These are phyloP conservation scores for Neodon shergylaensis DNA, from an alignment of 2,113 vertebrate species.

Conservation along the genomic window DNA sequence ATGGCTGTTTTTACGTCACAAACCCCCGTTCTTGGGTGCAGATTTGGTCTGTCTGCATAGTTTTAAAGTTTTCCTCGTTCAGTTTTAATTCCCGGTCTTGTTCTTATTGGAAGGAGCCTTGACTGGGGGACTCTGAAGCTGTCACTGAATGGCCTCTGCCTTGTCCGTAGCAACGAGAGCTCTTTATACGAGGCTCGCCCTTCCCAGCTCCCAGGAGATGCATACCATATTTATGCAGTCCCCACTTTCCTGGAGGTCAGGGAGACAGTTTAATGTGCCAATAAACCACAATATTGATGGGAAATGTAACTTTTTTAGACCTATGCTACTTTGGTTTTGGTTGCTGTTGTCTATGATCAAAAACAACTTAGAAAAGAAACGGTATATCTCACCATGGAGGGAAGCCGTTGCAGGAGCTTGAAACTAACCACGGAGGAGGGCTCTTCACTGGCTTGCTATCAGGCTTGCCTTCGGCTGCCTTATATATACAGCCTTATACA, in stretches of 20 bases:
- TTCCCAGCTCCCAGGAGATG: background rate
- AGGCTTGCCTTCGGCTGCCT: background rate
- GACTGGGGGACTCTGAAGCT: background rate
- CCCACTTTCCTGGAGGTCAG: background rate
- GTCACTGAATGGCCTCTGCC: background rate
- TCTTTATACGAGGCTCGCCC: background rate
- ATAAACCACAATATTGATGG: background rate
- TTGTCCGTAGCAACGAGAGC: background rate
- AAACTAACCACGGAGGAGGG: background rate
- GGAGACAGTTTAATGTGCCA: background rate
- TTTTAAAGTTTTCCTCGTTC: conserved; percentile 20
- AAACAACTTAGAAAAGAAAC: background rate
- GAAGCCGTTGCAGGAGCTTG: background rate
- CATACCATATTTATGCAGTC: background rate
- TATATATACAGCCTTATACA: background rate
- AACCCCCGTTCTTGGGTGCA: background rate
- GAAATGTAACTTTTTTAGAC: background rate
- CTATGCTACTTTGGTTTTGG: background rate
- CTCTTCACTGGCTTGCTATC: background rate
- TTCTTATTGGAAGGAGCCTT: background rate
- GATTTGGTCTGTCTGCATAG: background rate
- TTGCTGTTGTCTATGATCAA: background rate
- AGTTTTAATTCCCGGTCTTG: background rate
- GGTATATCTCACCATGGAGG: background rate
- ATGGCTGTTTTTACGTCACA: conserved; percentile 28